These are phyloP conservation scores for Megaceryle alcyon DNA, from an alignment of 2,797 vertebrate genomes.

Conservation along the genomic window DNA sequence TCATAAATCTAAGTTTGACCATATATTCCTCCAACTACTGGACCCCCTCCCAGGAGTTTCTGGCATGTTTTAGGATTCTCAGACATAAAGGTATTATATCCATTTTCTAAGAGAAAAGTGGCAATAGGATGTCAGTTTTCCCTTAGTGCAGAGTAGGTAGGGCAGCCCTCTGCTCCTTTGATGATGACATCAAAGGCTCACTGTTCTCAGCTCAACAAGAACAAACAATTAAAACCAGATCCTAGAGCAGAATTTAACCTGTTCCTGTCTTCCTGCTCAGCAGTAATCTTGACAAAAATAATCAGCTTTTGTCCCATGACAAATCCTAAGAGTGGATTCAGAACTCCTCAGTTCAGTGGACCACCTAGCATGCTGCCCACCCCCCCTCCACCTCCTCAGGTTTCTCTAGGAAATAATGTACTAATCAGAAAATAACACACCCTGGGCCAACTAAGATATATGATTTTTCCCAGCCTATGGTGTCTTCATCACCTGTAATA, in stretches of 20 bases:
- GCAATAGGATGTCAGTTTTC: neutral
- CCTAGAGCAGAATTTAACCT: constrained; percentile 5
- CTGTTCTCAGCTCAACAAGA: neutral
- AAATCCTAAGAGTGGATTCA: neutral
- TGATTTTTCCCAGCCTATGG: neutral
- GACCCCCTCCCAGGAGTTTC: neutral
- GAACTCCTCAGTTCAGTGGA: neutral
- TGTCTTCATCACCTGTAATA: neutral
- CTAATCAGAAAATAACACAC: neutral
- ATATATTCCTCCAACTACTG: neutral
- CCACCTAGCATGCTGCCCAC: neutral
- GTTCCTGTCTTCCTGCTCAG: neutral
- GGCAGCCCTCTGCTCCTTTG: constrained; percentile 12
- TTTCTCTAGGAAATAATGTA: neutral
- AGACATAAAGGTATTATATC: neutral
- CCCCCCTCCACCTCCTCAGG: too few species aligned
- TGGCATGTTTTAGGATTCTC: neutral
- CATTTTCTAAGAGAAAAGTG: constrained; percentile 2
- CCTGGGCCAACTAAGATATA: accelerated
- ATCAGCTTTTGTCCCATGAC: neutral
- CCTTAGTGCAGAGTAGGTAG: neutral
- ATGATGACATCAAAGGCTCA: constrained; percentile 48
- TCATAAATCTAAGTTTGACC: neutral
- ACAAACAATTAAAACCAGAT: constrained; percentile 33
- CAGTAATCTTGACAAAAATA: neutral